Conservation (phyloP, 2,113 vertebrate genomes). For the Xerus inauris region DNA sequence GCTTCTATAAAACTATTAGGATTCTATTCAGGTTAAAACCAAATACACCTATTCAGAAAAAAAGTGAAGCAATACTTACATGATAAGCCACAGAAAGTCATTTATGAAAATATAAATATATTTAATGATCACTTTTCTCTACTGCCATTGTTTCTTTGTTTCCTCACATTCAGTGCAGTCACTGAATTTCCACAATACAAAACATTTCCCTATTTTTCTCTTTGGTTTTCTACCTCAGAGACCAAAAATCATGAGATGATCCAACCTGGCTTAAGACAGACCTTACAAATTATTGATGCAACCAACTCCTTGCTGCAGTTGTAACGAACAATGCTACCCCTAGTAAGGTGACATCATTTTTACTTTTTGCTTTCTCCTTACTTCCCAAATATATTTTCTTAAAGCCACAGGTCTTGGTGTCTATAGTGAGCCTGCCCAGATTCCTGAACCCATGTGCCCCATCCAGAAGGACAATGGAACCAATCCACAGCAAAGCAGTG, state of each 20-base stretch:
- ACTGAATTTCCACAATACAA: neutral
- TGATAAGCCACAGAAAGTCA: slow-evolving; percentile 13
- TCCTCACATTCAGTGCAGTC: neutral
- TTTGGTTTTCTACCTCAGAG: neutral
- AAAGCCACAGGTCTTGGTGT: neutral
- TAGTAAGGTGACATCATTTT: neutral
- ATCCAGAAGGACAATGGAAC: neutral
- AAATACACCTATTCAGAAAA: neutral
- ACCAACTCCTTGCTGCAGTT: neutral
- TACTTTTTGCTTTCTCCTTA: neutral
- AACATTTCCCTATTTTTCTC: slow-evolving; percentile 1
- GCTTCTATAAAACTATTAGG: neutral
- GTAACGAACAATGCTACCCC: neutral
- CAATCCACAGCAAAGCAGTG: neutral
- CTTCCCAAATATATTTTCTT: neutral
- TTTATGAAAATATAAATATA: neutral
- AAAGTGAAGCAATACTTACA: neutral
- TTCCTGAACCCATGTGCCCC: neutral
- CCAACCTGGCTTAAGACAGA: neutral
- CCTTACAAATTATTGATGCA: neutral
- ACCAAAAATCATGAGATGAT: neutral
- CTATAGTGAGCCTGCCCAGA: neutral
- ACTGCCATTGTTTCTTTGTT: neutral
- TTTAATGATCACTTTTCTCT: neutral
- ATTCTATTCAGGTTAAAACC: neutral